Evolutionary conservation across 2,113 vertebrate genomes (phyloP), one percentile per base, ranked within the genome.

Genomic region (Panthera uncia): DNA sequence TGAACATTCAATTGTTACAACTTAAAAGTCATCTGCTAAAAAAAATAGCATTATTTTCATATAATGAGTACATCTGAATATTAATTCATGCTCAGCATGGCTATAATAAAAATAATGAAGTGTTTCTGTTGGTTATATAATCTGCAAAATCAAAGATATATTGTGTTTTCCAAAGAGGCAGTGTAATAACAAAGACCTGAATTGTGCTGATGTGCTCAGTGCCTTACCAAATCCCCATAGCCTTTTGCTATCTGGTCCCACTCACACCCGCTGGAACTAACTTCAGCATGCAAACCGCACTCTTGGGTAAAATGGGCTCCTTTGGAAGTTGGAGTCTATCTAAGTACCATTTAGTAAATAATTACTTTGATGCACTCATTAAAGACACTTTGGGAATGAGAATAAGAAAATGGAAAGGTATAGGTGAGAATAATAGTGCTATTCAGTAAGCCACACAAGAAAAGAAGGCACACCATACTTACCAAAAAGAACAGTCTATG

Each of bases 51-150:
- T 52, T 52, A 63, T 88, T 94, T 94, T 80, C 89, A 69, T 69
- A 80, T 69, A 76, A 92, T 19, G 52, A 93, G 65, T 65, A 91
- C 15, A 55, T 76, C 27, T 76, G 63, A 93, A 92, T 90, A 81
- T 63, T 80, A 96, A 87, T 80, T 92, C 89, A 95, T 61, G 18
- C 19, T 78, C 31, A 61, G 80, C 14, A 7, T n/a, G 16, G 63
- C 36, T 61, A 29, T 78, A 88, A 88, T 88, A 84, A 92, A 94
- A 85, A 89, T 90, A 88, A 69, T 45, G 27, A 66, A 95, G 23
- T 83, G 13, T 1, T 68, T 90, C 65, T 89, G 48, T 61, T 27
- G 57, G 23, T 92, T 65, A 74, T 71, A 9, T 78, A 85, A 83
- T 81, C 88, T 76, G 33, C 33, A 76, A 88, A 83, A 82, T 89